Evolutionary conservation across 1,140 invertebrate genomes (phyloP).

Genomic region (Achroia grisella): DNA sequence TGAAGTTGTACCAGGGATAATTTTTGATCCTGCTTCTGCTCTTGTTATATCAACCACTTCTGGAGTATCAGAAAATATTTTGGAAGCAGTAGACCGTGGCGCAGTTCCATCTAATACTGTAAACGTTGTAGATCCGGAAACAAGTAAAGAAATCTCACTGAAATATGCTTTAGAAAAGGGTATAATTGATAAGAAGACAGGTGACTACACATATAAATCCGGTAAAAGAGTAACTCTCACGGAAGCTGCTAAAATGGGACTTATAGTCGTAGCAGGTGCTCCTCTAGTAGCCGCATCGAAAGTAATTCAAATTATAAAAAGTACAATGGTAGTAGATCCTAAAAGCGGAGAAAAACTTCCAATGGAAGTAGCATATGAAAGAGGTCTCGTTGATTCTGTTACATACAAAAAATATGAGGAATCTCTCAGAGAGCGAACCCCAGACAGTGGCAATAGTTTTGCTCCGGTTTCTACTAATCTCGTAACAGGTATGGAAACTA

Average conservation of each 20-base stretch:
- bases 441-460: constrained; percentile 74
- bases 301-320: constrained; percentile 69
- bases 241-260: constrained; percentile 84
- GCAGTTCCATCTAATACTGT: constrained; percentile 80
- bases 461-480: not conserved
- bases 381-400: constrained; percentile 81
- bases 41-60: constrained; percentile 82
- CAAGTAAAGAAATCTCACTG: constrained; percentile 80
- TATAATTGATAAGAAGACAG: constrained; percentile 83
- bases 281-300: constrained; percentile 80
- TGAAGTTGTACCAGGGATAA: constrained; percentile 79
- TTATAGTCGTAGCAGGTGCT: constrained; percentile 81
- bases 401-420: constrained; percentile 75
- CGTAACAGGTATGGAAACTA: constrained; percentile 8
- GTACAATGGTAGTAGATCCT: constrained; percentile 83
- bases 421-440: constrained; percentile 45
- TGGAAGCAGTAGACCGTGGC: constrained; percentile 81
- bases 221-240: constrained; percentile 80
- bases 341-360: constrained; percentile 83
- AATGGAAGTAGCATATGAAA: constrained; percentile 85
- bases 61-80: constrained; percentile 80
- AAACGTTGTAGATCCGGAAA: constrained; percentile 83
- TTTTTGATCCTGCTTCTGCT: constrained; percentile 84
- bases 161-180: constrained; percentile 84
- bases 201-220: constrained; percentile 78